These are phyloP conservation scores for Dasyornis broadbenti DNA, from an alignment of 2,113 vertebrate species.

Conservation along the genomic window DNA sequence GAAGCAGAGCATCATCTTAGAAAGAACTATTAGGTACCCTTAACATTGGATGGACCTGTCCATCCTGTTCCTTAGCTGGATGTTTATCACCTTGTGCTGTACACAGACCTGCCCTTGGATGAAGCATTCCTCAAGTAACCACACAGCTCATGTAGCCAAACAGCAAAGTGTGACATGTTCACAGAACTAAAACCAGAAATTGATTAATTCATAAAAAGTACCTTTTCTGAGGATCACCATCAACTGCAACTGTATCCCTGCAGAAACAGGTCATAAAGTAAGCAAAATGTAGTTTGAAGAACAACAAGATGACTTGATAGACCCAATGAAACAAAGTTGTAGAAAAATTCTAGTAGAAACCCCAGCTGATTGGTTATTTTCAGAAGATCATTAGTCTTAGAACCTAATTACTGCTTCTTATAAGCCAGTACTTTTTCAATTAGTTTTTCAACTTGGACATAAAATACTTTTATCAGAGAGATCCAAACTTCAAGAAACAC, in stretches of 20 bases:
- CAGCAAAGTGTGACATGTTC: background rate
- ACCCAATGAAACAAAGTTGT: background rate
- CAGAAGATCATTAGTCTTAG: background rate
- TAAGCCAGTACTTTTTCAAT: background rate
- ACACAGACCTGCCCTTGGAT: background rate
- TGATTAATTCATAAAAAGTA: background rate
- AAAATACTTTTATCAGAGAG: background rate
- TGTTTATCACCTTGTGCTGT: background rate
- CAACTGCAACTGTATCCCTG: conserved; percentile 75
- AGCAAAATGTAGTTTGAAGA: background rate
- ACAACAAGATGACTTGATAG: background rate
- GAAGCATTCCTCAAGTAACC: background rate
- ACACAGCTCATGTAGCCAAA: background rate
- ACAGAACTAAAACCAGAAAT: background rate
- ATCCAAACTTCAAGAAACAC: background rate
- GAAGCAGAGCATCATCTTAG: background rate
- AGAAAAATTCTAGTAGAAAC: background rate
- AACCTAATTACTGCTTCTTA: background rate
- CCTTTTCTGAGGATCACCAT: conserved; percentile 79
- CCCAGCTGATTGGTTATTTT: background rate
- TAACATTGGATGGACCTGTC: background rate
- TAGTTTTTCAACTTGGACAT: background rate
- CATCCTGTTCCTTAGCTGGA: background rate
- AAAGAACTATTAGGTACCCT: background rate
- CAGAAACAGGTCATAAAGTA: conserved; percentile 9